Evolutionary conservation across 2,888 invertebrate species (phyloP), one percentile per base, ranked within the genome.

Genomic region (Anagyrus pseudococci): DNA sequence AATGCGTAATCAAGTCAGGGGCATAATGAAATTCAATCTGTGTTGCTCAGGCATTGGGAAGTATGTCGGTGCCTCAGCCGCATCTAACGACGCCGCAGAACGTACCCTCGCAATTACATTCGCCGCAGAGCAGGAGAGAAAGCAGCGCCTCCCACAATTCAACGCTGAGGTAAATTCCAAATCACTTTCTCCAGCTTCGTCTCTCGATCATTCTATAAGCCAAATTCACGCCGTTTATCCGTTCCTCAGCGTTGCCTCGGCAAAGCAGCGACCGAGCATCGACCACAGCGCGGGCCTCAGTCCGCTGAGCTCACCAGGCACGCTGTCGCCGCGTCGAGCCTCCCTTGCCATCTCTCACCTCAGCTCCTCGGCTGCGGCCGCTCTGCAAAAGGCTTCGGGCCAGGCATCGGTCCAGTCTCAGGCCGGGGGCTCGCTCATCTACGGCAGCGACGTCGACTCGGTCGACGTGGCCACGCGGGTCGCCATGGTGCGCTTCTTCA

Each of bases 401-500:
- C 77, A 73, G 63, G 69, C n/a, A n/a, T n/a, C n/a, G n/a, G n/a
- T 62, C 72, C 61, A 62, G 71, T 56, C n/a, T 58, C 64, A 0
- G 68, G 70, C 33, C 2, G 83, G 88, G 75, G 96, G 96, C 83
- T 95, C 95, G 0, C 92, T 96, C 75, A 94, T 97, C 70, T 94
- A 91, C 77, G 94, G 94, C 44, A 93, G 90, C 75, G 96, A 99
- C 80, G 94, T 98, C 0, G 99, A 99, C 81, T 96, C 97, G 0
- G 98, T 99, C 0, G 99, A 99, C 81, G 91, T 99, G 20, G 98
- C 99, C 8, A 98, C 97, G 0, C 84, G 99, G 66, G 96, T 99
- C 48, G 98, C 98, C 15, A 97, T 98, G 96, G 96, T 96, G 25
- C 89, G 96, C 10, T 99, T 99, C 82, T 98, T 98, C 86, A 98